These are phyloP conservation scores for Cataglyphis cursor DNA, from an alignment of 2,888 invertebrate genomes.

Conservation along the genomic window DNA sequence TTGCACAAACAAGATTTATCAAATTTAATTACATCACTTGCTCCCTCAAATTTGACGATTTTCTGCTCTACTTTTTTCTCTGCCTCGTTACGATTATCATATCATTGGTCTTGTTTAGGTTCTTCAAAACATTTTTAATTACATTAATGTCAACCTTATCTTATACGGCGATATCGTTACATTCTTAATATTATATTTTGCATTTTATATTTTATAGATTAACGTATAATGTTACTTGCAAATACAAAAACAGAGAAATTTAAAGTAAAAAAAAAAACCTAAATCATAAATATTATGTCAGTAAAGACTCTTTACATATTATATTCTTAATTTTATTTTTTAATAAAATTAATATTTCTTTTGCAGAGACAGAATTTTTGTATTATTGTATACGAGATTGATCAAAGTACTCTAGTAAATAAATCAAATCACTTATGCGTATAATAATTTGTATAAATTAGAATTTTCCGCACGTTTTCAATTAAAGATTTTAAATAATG, in stretches of 20 bases:
- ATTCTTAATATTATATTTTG: neutral
- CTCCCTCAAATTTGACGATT: conserved; percentile 16
- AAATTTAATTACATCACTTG: conserved; percentile 65
- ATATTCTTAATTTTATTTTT: too few relatives aligned
- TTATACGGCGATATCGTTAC: neutral
- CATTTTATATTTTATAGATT: neutral
- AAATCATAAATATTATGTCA: too few relatives aligned
- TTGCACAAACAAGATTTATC: conserved; percentile 57
- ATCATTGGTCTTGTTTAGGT: conserved; percentile 43
- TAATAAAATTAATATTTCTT: neutral
- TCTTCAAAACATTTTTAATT: conserved; percentile 6
- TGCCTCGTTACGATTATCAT: conserved; percentile 6
- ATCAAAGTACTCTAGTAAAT: neutral
- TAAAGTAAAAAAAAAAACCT: too few relatives aligned
- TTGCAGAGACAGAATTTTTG: neutral
- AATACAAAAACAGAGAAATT: neutral
- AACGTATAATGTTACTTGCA: neutral
- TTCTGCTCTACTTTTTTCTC: conserved; percentile 40
- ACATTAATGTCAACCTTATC: neutral
- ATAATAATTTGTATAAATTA: neutral
- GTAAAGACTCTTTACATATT: too few relatives aligned
- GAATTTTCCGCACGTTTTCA: neutral
- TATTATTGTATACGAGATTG: neutral
- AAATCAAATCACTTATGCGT: neutral
- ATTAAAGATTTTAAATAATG: neutral